Evolutionary conservation across 1,140 invertebrate species (phyloP), one percentile per base, ranked within the genome.

Genomic region (Acyrthosiphon pisum): DNA sequence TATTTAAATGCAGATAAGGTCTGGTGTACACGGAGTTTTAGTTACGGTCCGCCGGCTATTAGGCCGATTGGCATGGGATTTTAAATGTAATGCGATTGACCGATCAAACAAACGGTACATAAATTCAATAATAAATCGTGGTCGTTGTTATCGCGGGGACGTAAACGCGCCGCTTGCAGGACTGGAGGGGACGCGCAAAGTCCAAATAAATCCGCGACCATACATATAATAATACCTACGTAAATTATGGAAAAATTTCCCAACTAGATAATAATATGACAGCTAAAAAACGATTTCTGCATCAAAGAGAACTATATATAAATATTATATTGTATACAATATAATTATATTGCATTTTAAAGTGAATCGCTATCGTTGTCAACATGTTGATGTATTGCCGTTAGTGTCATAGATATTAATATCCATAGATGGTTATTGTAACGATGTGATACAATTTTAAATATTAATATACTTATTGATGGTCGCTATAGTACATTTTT

Each of bases 1-100:
- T 50, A 50, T 68, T 91, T 37, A 83, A 83, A 83, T 37, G 30
- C 91, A 83, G 46, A 92, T 92, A 92, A 81, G 90, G 56, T 46
- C 90, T 84, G 26, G 83, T 84, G 23, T 41, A 87, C 48, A 50
- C 48, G n/a, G 11, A n/a, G n/a, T 91, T 91, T 81, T 81, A 81
- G 41, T 91, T 46, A 48, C 68, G 76, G 46, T 81, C 68, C 23
- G 23, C 30, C 60, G 68, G 30, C 91, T 76, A 92, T 92, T 92
- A 53, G 91, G 26, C 76, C 76, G 91, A 81, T 92, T 83, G 68
- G 20, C 26, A n/a, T n/a, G 26, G 90, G 41, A 91, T 76, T 91
- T 91, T 68, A 92, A 37, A 83, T 22, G 46, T 83, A n/a, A 26
- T 76, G 56, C 60, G 68, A 48, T 50, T 35, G 60, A 76, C 60